Evolutionary conservation across 2,113 vertebrate species (phyloP), one percentile per base, ranked within the genome.

Genomic region (Erythrocebus patas): DNA sequence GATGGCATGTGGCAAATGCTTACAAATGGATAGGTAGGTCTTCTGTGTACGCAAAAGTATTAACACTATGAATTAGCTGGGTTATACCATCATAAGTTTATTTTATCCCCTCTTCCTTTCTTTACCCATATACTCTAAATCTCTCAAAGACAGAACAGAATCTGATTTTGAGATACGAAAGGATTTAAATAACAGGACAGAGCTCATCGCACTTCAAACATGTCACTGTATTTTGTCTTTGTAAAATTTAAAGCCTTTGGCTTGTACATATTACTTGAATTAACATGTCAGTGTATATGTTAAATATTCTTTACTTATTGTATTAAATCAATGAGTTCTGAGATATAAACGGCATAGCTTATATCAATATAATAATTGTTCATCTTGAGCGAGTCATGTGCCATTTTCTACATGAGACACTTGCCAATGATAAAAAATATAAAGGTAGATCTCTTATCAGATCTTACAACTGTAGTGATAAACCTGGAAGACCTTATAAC

Each of bases 51-150:
- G 73, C 27, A n/a, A 38, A 59, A 64, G 55, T 64, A 64, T 64
- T 64, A 64, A 97, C 55, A 70, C 30, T 25, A 6, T 57, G 64
- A 94, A 97, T 95, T 79, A 91, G 93, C 43, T 96, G 83, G 75
- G 73, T 80, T 55, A 86, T 81, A 80, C 81, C 27, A 97, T 83
- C 81, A 68, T 8, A 48, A 61, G 68, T 70, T 84, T 79, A 48
- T 83, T 96, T 83, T 75, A 87, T n/a, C 1, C 81, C 9, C 43
- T 82, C 11, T 73, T 55, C 8, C 17, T 18, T 84, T 84, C 80
- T 84, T 89, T 87, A 50, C 8, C 30, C 17, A 76, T 7, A 45
- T 88, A 72, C 8, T 83, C 64, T 61, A 76, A 95, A 57, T 43
- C 32, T 27, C 72, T 80, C 61, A 48, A 61, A 87, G 79, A 93